A percentile compares a stretch with the other conserved stretches of the same genome.
phyloP scores from a whole-genome alignment of 1,140 invertebrate genomes.

The Idris sp. region DNA sequence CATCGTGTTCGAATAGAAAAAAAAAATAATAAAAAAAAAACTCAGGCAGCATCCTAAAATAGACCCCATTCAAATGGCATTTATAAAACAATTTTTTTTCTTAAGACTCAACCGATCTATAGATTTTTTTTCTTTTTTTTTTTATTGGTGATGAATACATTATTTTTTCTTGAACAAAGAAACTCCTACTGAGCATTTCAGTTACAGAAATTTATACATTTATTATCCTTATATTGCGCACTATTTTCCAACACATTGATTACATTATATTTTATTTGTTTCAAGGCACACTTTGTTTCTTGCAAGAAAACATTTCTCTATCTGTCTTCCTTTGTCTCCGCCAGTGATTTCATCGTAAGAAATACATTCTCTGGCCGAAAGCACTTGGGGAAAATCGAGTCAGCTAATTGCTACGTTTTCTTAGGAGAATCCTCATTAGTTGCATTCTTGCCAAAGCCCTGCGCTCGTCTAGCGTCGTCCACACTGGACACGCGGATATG shows the following conservation, averaged over 20 bases:
- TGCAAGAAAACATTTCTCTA: constrained; percentile 19
- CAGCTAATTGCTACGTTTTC: constrained; percentile 72
- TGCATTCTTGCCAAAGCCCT: constrained; percentile 57
- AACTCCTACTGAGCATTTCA: too few relatives aligned
- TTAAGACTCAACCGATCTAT: too few relatives aligned
- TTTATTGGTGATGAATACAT: too few relatives aligned
- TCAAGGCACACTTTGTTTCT: constrained; percentile 21
- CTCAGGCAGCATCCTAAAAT: too few relatives aligned
- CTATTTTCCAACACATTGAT: constrained; percentile 25
- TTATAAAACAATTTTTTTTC: too few relatives aligned
- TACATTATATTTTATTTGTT: constrained; percentile 38
- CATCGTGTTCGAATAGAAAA: too few relatives aligned
- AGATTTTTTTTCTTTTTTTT: too few relatives aligned
- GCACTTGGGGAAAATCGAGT: constrained; percentile 67
- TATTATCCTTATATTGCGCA: constrained; percentile 2
- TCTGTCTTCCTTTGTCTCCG: constrained; percentile 31
- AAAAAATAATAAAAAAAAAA: too few relatives aligned
- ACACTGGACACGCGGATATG: constrained; percentile 65
- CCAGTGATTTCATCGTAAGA: constrained; percentile 56
- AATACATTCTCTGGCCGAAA: constrained; percentile 68
- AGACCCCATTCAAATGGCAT: too few relatives aligned
- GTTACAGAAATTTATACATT: neutral
- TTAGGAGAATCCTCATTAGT: constrained; percentile 66
- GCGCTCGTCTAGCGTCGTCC: constrained; percentile 47
- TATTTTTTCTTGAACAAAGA: too few relatives aligned